These are phyloP conservation scores for Sebastes nivosus DNA, from an alignment of 2,797 vertebrate species.

Conservation along the genomic window DNA sequence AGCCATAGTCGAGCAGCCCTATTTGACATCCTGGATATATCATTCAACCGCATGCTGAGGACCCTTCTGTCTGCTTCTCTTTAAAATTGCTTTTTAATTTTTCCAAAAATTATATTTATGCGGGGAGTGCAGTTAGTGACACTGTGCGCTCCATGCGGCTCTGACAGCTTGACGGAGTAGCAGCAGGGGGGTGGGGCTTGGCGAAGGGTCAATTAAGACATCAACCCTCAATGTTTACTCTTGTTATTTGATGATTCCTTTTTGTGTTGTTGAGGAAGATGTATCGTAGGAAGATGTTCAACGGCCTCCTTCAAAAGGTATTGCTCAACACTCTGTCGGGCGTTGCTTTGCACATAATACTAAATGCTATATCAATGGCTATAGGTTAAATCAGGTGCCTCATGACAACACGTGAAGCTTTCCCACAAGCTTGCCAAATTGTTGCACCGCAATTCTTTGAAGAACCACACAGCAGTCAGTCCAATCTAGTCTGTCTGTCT, in stretches of 20 bases:
- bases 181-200: too few relatives aligned
- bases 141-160: too few relatives aligned
- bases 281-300: not conserved
- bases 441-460: not conserved
- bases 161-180: too few relatives aligned
- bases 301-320: not conserved
- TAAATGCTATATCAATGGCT: not conserved
- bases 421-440: not conserved
- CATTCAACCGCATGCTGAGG: too few relatives aligned
- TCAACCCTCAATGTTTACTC: constrained; percentile 31
- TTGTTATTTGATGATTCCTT: constrained; percentile 40
- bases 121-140: too few relatives aligned
- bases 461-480: not conserved
- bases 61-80: too few relatives aligned
- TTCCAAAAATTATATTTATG: too few relatives aligned
- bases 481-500: not conserved
- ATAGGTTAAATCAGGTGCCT: not conserved
- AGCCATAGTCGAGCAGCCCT: too few relatives aligned
- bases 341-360: not conserved
- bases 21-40: too few relatives aligned
- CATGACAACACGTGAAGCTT: not conserved
- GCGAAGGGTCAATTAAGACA: not conserved
- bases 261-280: constrained; percentile 17
- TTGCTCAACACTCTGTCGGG: not conserved
- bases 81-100: too few relatives aligned